Conservation (phyloP, 2,113 vertebrate species). For the Rhea pennata region DNA sequence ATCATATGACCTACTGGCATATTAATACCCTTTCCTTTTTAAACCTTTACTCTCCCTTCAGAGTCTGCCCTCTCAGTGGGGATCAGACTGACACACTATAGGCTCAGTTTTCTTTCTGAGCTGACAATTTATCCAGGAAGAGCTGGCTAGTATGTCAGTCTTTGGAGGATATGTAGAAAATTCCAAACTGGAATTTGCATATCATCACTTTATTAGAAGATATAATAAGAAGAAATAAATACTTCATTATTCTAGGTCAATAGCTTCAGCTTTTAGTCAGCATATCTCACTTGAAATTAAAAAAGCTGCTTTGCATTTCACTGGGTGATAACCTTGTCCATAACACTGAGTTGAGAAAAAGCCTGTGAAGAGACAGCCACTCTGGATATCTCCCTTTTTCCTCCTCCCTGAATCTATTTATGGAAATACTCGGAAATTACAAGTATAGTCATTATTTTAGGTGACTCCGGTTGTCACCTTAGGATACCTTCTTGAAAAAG, state of each 20-base stretch:
- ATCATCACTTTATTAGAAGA: conserved; percentile 39
- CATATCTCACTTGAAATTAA: not conserved
- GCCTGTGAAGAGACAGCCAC: not conserved
- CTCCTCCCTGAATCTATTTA: not conserved
- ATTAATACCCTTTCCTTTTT: conserved; percentile 71
- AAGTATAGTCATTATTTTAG: conserved; percentile 9
- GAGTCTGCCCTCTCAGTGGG: conserved; percentile 52
- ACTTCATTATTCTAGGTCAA: not conserved
- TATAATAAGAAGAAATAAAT: not conserved
- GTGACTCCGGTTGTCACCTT: conserved; percentile 15
- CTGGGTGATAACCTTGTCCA: not conserved
- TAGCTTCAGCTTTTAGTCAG: not conserved
- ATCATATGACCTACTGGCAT: conserved; percentile 58
- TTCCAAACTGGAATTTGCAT: conserved; percentile 63
- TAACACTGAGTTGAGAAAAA: conserved; percentile 6
- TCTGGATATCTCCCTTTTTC: not conserved
- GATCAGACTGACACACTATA: conserved; percentile 65
- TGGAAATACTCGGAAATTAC: not conserved
- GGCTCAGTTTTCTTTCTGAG: conserved; percentile 63
- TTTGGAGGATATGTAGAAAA: conserved; percentile 55
- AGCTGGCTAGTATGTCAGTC: conserved; percentile 48
- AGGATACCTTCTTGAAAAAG: not conserved
- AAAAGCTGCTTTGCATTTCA: not conserved
- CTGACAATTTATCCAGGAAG: conserved; percentile 46
- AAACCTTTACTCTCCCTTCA: conserved; percentile 55